These are phyloP conservation scores for Xestia xanthographa DNA, from an alignment of 2,888 invertebrate species.

Conservation along the genomic window DNA sequence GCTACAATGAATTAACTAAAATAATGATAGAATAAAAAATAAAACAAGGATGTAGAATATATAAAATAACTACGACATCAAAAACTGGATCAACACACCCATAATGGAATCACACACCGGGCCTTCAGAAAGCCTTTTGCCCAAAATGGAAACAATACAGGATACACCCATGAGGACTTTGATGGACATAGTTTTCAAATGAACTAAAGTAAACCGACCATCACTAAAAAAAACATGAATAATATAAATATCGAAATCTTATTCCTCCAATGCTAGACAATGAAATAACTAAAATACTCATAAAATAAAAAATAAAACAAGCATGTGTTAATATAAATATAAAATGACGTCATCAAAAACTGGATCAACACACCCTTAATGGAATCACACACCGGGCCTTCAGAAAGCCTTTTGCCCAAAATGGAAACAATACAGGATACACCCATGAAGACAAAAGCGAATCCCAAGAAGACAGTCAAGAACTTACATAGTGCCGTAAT, in stretches of 20 bases:
- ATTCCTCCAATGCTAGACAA: too few relatives aligned
- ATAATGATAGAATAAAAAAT: neutral
- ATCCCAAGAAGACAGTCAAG: slow-evolving; percentile 33
- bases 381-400: neutral
- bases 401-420: neutral
- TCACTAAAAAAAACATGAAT: too few relatives aligned
- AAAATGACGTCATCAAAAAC: neutral
- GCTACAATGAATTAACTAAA: neutral
- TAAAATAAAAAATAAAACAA: neutral
- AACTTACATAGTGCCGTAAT: slow-evolving; percentile 73
- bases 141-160: neutral
- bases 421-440: neutral
- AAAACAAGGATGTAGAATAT: neutral
- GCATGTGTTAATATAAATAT: neutral
- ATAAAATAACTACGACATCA: neutral
- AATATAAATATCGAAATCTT: too few relatives aligned
- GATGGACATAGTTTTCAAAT: too few relatives aligned
- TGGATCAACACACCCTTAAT: neutral
- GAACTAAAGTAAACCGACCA: too few relatives aligned
- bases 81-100: neutral
- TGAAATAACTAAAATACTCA: too few relatives aligned
- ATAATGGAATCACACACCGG: neutral
- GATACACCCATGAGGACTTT: slow-evolving; percentile 24
- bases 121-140: neutral
- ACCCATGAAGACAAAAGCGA: slow-evolving; percentile 39